Evolutionary conservation across 2,113 vertebrate species (phyloP).

Genomic region (Bos javanicus): DNA sequence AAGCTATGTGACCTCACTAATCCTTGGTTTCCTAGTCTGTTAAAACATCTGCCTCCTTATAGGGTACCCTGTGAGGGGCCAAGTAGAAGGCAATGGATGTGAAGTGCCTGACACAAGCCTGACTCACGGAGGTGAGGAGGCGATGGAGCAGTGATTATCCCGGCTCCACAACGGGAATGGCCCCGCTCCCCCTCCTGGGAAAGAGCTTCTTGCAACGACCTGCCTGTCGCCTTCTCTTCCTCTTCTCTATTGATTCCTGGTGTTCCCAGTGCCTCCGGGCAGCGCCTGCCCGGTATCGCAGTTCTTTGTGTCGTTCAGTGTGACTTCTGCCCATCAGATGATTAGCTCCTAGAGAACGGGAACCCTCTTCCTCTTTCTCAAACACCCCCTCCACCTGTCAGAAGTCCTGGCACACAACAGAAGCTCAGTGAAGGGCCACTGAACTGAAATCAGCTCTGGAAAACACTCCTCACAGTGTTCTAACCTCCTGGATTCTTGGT

Average conservation of each 20-base stretch:
- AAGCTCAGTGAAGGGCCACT: background rate
- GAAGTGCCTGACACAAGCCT: background rate
- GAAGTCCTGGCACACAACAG: background rate
- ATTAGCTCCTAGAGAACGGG: background rate
- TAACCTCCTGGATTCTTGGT: background rate
- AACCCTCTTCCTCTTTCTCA: background rate
- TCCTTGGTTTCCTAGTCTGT: background rate
- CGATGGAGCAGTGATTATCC: background rate
- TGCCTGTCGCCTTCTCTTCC: background rate
- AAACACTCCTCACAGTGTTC: background rate
- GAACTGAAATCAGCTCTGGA: background rate
- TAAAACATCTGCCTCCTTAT: background rate
- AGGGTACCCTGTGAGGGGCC: background rate
- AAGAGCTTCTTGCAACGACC: background rate
- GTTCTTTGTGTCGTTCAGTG: background rate
- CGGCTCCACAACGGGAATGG: rapidly evolving
- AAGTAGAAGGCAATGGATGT: background rate
- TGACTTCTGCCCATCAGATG: background rate
- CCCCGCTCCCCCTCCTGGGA: background rate
- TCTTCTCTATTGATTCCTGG: rapidly evolving
- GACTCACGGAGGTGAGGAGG: background rate
- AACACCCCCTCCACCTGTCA: background rate
- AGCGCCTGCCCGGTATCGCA: background rate
- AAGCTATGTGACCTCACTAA: background rate
- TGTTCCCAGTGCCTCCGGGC: background rate